phyloP scores from a whole-genome alignment of 2,113 vertebrate genomes.

The Syngnathus floridae region DNA sequence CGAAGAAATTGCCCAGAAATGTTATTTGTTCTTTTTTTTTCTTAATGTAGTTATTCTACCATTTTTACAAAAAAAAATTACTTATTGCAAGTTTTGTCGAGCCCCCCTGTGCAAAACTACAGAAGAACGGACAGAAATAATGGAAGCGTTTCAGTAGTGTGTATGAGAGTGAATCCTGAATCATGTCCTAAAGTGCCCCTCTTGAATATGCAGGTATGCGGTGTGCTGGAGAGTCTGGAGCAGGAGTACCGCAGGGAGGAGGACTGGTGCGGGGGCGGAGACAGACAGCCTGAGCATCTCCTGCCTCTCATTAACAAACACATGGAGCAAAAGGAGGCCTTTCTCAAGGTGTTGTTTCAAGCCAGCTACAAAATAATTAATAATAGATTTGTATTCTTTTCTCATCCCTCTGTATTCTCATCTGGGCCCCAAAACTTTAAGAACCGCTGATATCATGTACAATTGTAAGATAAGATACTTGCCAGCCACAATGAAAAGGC shows the following conservation, averaged over 20 bases:
- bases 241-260: conserved; percentile 96
- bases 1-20: no score
- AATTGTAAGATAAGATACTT: neutral
- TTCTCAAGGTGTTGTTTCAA: conserved; percentile 70
- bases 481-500: neutral
- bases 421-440: neutral
- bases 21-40: no score
- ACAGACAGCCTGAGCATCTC: conserved; percentile 86
- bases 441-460: neutral
- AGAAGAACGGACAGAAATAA: no score
- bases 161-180: neutral
- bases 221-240: conserved; percentile 92
- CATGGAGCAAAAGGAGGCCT: conserved; percentile 97
- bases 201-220: conserved; percentile 79
- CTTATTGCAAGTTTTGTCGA: no score
- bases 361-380: no score
- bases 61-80: no score
- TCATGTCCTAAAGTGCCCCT: neutral
- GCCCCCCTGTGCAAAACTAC: no score
- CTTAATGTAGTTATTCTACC: no score
- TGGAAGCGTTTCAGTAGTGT: neutral
- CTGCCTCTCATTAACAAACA: conserved; percentile 95
- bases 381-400: no score
- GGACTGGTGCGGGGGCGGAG: conserved; percentile 96
- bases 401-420: no score